phyloP scores from a whole-genome alignment of 2,888 invertebrate species.

The Synergus umbraculus region DNA sequence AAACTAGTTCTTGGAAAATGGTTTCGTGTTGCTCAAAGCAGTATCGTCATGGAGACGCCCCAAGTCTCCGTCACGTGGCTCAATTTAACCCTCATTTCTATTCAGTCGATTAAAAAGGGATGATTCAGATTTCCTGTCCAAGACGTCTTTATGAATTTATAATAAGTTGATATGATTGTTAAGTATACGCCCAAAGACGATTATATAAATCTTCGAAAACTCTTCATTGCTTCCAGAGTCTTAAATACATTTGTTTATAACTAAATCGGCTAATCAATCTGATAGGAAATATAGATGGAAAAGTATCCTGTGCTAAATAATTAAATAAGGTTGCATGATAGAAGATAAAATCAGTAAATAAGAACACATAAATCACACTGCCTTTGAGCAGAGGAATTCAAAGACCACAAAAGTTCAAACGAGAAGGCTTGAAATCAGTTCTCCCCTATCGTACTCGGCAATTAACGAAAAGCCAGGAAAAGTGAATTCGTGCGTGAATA shows the following conservation, averaged over 20 bases:
- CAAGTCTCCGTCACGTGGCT: slow-evolving; percentile 1
- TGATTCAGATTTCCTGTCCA: slow-evolving; percentile 16
- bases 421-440: neutral
- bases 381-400: too few species aligned
- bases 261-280: neutral
- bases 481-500: neutral
- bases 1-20: slow-evolving; percentile 11
- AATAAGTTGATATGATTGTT: slow-evolving; percentile 12
- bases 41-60: slow-evolving; percentile 33
- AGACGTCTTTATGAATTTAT: slow-evolving; percentile 41
- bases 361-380: too few species aligned
- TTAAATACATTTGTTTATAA: neutral
- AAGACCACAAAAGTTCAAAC: neutral
- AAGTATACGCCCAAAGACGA: neutral
- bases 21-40: slow-evolving; percentile 1
- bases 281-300: too few species aligned
- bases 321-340: too few species aligned
- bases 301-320: too few species aligned
- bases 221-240: neutral
- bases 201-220: neutral
- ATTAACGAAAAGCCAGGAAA: neutral
- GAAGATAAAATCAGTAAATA: too few species aligned
- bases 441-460: neutral
- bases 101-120: slow-evolving; percentile 35
- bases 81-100: slow-evolving; percentile 38